Base-by-base conservation (phyloP, 2,113 vertebrate genomes). In the Egretta garzetta region DNA sequence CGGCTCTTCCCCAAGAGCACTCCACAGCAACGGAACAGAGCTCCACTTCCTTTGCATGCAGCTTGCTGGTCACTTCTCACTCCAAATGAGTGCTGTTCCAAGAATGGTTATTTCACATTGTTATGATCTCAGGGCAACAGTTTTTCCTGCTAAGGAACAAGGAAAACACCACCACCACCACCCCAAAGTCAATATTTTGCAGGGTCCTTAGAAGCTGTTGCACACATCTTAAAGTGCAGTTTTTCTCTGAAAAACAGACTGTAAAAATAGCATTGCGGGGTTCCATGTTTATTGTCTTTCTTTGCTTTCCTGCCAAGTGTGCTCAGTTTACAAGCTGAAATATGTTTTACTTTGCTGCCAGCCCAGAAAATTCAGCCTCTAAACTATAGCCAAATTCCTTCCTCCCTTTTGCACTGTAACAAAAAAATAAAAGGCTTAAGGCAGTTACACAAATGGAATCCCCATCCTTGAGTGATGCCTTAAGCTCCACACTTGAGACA, bases 271-370 rank as follows among this genome's bases (percentile, higher is more conserved):
- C 68, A 63, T 71, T 93, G 88, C 0, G 0, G 64, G 71, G 86
- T 90, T 94, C 94, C 88, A 67, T 56, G 86, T 95, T 94, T 97
- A 93, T 92, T 93, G 92, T 94, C 79, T 90, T 80, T 86, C 75
- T 86, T 52, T 70, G 47, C 79, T 92, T 88, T 56, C 79, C 59
- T 80, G 88, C 90, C 94, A 97, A 93, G n/a, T 2, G 26, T 50
- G 63, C 77, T 96, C 87, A 86, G 39, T 96, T 95, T 95, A 88
- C 90, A 97, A 88, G 90, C 82, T 92, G 82, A 97, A 95, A 90
- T 93, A 95, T 73, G 80, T 90, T 94, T 94, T 88, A 81, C 39
- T 95, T 90, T 24, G 27, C 72, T 88, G 72, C 80, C 92, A 97
- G 56, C 64, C 68, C 86, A 84, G 76, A 95, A 94, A 90, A 96